Conservation (phyloP, 2,113 vertebrate genomes). For the Sinosuthora webbiana region DNA sequence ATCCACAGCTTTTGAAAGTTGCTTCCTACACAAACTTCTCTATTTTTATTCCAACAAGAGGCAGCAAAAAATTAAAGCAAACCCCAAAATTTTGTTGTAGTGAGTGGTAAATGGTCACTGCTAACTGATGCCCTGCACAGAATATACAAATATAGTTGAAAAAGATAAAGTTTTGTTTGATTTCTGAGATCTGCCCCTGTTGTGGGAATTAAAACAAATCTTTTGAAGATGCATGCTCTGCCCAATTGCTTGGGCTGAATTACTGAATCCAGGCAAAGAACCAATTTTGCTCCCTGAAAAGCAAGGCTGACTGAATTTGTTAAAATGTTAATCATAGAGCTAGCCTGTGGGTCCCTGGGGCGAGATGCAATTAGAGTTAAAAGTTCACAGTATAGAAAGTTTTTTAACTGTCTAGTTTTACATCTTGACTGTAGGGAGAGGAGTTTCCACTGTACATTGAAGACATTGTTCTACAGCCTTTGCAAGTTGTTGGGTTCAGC, state of each 20-base stretch:
- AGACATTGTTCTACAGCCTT: slow-evolving; percentile 61
- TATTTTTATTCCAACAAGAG: background rate
- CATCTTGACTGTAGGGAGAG: slow-evolving; percentile 39
- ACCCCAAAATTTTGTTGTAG: background rate
- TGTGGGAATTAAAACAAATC: background rate
- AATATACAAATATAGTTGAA: background rate
- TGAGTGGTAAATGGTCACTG: background rate
- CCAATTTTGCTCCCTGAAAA: slow-evolving; percentile 30
- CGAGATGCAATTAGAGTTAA: slow-evolving; percentile 54
- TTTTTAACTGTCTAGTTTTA: slow-evolving; percentile 49
- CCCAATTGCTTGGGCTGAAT: background rate
- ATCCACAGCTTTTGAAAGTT: background rate
- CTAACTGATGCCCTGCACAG: background rate
- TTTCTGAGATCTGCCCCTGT: background rate
- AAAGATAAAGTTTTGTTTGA: background rate
- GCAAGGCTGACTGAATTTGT: slow-evolving; percentile 9
- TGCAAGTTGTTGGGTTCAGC: slow-evolving; percentile 69
- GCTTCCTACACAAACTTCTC: background rate
- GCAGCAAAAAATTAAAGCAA: background rate
- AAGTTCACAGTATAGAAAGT: slow-evolving; percentile 25
- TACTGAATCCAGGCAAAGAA: slow-evolving; percentile 20
- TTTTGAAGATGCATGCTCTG: background rate
- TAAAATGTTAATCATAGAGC: slow-evolving; percentile 40
- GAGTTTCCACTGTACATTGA: slow-evolving; percentile 52
- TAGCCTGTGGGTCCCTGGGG: background rate